Conservation (phyloP, 2,797 vertebrate species). For the Fistularia commersonii region DNA sequence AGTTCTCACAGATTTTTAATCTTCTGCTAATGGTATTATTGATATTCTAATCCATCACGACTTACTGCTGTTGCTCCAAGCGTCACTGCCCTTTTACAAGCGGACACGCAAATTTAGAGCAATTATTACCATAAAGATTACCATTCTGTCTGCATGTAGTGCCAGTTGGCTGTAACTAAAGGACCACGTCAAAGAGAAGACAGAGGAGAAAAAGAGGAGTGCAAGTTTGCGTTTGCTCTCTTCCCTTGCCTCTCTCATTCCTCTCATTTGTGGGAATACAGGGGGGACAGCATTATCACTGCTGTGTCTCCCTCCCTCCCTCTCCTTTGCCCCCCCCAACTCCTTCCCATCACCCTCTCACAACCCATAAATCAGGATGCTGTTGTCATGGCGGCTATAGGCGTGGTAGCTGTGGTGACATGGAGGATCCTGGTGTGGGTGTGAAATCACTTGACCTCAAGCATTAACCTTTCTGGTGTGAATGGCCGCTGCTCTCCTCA, state of each 20-base stretch:
- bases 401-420: constrained; percentile 87
- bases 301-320: constrained; percentile 5
- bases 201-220: constrained; percentile 13
- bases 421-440: constrained; percentile 89
- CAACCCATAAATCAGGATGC: constrained; percentile 95
- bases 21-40: constrained; percentile 29
- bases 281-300: constrained; percentile 84
- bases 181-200: constrained; percentile 37
- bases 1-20: constrained; percentile 37
- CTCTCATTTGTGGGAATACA: constrained; percentile 60
- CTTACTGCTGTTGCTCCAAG: constrained; percentile 15
- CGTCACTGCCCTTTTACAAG: constrained; percentile 41
- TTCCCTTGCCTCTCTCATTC: constrained; percentile 31
- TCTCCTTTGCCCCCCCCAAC: constrained; percentile 16
- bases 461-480: constrained; percentile 97
- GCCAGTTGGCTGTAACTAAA: constrained; percentile 54
- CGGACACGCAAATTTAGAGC: constrained; percentile 46
- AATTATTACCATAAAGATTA: constrained; percentile 51
- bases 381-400: constrained; percentile 94
- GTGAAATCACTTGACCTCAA: constrained; percentile 99
- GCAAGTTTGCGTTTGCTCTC: constrained; percentile 40
- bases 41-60: constrained; percentile 48
- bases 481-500: constrained; percentile 89
- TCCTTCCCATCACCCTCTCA: constrained; percentile 71
- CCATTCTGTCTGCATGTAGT: constrained; percentile 32